These are phyloP conservation scores for Mesochorus sp. DNA, from an alignment of 2,888 invertebrate species.

Conservation along the genomic window DNA sequence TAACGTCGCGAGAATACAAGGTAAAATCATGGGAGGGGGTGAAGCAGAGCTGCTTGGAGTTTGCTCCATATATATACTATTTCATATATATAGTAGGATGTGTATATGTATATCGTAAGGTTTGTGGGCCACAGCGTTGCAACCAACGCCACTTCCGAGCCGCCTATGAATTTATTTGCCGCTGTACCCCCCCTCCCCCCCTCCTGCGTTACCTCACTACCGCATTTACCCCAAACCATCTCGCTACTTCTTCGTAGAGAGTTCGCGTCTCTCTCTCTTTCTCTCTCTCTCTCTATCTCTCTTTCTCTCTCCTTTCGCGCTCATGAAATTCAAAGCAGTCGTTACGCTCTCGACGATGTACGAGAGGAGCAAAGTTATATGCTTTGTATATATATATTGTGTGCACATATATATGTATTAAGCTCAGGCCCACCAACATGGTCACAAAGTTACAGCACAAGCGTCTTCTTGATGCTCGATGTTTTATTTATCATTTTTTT, in stretches of 20 bases:
- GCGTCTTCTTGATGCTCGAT: constrained; percentile 68
- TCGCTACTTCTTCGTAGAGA: constrained; percentile 53
- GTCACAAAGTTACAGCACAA: constrained; percentile 24
- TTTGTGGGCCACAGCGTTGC: constrained; percentile 32
- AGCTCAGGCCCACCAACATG: constrained; percentile 11
- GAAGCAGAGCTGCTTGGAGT: not conserved
- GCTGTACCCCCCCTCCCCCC: too few species aligned
- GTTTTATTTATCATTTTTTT: constrained; percentile 77
- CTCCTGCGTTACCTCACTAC: constrained; percentile 65
- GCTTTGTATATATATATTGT: not conserved
- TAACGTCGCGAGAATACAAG: constrained; percentile 6
- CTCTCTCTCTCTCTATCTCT: constrained; percentile 50
- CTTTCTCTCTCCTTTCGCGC: constrained; percentile 63
- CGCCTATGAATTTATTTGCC: constrained; percentile 65
- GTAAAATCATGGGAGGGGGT: constrained; percentile 22
- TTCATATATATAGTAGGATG: constrained; percentile 12
- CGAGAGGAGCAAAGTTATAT: constrained; percentile 47
- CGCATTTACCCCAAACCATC: constrained; percentile 72
- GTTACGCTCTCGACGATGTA: constrained; percentile 75
- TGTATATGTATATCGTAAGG: constrained; percentile 24
- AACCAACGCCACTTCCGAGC: constrained; percentile 33
- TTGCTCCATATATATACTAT: constrained; percentile 8
- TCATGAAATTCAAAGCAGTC: constrained; percentile 81
- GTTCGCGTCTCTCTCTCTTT: constrained; percentile 47
- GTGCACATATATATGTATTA: constrained; percentile 1